Evolutionary conservation across 2,113 vertebrate genomes (phyloP).

Genomic region (Saguinus midas): DNA sequence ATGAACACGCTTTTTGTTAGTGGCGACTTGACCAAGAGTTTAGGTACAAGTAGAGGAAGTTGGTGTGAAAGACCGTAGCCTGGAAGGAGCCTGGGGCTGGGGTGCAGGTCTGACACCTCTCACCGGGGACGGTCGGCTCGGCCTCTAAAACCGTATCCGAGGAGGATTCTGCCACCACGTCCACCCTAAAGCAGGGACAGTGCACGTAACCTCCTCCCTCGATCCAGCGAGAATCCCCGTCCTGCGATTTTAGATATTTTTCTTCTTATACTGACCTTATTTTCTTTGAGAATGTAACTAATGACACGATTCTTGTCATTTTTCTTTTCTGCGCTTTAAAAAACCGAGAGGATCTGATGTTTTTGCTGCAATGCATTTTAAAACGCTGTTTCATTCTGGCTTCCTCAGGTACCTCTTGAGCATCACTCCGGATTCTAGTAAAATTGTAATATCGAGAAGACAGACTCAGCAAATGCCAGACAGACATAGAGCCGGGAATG

Average conservation of each 20-base stretch:
- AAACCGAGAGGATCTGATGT: accelerated
- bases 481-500: neutral
- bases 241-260: accelerated
- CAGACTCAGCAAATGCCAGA: neutral
- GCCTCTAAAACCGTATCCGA: neutral
- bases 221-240: neutral
- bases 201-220: accelerated
- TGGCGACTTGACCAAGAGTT: accelerated
- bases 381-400: too few species aligned
- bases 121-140: accelerated
- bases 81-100: accelerated
- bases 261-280: neutral
- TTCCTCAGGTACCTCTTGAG: neutral
- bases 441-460: neutral
- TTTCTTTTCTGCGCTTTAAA: neutral
- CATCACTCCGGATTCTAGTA: neutral
- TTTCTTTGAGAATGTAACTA: neutral
- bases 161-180: neutral
- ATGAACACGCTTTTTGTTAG: neutral
- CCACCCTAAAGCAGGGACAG: accelerated
- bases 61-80: accelerated
- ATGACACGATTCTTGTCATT: neutral
- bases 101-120: accelerated
- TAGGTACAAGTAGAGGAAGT: neutral
- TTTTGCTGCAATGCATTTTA: accelerated